Base-by-base conservation (phyloP, 1,140 invertebrate genomes). In the Zaprionus ornatus region DNA sequence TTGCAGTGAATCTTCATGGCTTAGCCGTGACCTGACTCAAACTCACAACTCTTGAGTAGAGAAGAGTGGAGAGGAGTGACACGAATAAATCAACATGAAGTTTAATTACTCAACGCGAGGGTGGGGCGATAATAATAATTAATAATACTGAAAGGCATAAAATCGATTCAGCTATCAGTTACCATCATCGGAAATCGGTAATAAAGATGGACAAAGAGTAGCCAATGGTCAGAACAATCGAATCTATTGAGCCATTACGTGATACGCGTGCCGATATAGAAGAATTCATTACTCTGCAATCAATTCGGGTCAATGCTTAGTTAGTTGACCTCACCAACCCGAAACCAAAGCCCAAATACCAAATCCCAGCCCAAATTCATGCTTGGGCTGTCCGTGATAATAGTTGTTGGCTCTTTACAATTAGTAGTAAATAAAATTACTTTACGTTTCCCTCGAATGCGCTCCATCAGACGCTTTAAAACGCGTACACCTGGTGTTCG, bases 401-500 rank as follows among this genome's bases (percentile, higher is more conserved):
- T 35, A 15, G 7, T 64, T 52, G 10, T 52, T 48, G 50, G 40
- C 50, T 75, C 64, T 62, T 50, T 85, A 82, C 77, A 88, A 88
- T 88, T 88, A 90, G 85, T 90, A 88, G 83, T 90, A 75, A 76
- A 92, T 90, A 92, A 92, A 92, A 91, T 92, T 92, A 92, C 91
- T 92, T 92, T 92, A 92, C 91, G 91, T 92, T 92, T 92, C 90
- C 90, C 91, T 76, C 91, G 91, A 71, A 92, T 92, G 57, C 91
- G 90, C 68, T 92, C 90, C 86, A 92, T 90, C 55, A 92, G 72
- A 78, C 91, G 91, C 80, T 93, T 93, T 66, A 93, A 79, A 52
- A 92, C 74, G 25, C 91, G 82, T 52, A 93, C 90, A 42, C 92
- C 90, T 15, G 92, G 92, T 19, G 90, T 92, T 70, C 83, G 79